Evolutionary conservation across 2,113 vertebrate species (phyloP).

Genomic region (Oreochromis aureus): DNA sequence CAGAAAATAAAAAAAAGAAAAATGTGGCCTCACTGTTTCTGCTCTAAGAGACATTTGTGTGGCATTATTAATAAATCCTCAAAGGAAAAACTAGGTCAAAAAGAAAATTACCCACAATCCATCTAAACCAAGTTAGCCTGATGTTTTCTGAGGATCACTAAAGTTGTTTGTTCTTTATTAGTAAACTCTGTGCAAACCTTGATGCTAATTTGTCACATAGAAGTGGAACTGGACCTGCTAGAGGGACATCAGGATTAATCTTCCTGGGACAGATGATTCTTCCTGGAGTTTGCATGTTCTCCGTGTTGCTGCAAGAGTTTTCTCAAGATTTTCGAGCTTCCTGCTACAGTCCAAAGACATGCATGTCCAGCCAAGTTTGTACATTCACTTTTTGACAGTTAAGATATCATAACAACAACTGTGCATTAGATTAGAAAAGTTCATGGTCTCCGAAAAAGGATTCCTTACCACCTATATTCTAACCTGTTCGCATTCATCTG

Average conservation of each 20-base stretch:
- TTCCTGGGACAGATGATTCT: background rate
- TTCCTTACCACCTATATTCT: background rate
- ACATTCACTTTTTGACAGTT: background rate
- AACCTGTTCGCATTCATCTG: background rate
- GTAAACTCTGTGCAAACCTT: background rate
- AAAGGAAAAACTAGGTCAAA: too few species aligned
- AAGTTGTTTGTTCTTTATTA: background rate
- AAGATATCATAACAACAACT: background rate
- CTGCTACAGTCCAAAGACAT: background rate
- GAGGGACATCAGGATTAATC: background rate
- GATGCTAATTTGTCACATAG: background rate
- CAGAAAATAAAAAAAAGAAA: too few species aligned
- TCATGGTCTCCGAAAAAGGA: background rate
- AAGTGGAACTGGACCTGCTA: background rate
- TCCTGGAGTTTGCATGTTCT: background rate
- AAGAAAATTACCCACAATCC: background rate
- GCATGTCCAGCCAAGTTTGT: background rate
- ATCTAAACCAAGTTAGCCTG: background rate
- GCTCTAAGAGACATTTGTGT: background rate
- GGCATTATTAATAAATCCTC: background rate
- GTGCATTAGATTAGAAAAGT: background rate
- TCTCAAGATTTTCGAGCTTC: background rate
- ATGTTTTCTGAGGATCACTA: accelerated
- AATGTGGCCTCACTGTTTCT: background rate
- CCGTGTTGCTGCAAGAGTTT: background rate